Evolutionary conservation across 2,888 invertebrate species (phyloP), one percentile per base, ranked within the genome.

Genomic region (Mythimna pallens): DNA sequence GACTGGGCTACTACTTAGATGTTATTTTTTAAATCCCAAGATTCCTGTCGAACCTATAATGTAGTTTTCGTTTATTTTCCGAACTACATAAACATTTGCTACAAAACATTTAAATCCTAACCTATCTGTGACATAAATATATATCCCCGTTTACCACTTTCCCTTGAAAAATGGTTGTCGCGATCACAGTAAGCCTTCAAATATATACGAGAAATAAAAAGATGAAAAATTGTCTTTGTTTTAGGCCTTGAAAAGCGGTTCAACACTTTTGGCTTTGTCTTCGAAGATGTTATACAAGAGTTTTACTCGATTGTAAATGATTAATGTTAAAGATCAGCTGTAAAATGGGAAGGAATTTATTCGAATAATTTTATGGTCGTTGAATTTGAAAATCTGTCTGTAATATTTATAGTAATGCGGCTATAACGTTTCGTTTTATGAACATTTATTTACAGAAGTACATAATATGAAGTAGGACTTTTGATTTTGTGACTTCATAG

Each of bases 201-300:
- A 54, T 72, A 47, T 59, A 69, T 61, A 69, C 40, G 63, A 22
- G 47, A 68, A 81, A 72, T 75, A 78, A 75, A 80, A 81, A 80
- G 47, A 72, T 72, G 71, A 83, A 80, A 75, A 75, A 81, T 83
- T 61, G 64, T 61, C 58, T 79, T 70, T 78, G 65, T 68, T 22
- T 65, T 30, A 55, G 61, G n/a, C 61, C 66, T 75, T 58, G 63
- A 65, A 69, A 73, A 34, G 59, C 50, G 57, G 25, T 78, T 65
- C 54, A 70, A 73, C 70, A 59, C 59, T 65, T 76, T 58, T 22
- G 30, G 40, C 12, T 52, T 59, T 25, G 40, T 8, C 65, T 61
- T 69, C 65, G 25, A 69, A 62, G 57, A 68, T 59, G 40, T 78
- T 69, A 50, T 34, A 75, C 65, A 52, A 63, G 54, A 80, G n/a